Conservation (phyloP, 2,113 vertebrate species). For the Sapayoa aenigma region DNA sequence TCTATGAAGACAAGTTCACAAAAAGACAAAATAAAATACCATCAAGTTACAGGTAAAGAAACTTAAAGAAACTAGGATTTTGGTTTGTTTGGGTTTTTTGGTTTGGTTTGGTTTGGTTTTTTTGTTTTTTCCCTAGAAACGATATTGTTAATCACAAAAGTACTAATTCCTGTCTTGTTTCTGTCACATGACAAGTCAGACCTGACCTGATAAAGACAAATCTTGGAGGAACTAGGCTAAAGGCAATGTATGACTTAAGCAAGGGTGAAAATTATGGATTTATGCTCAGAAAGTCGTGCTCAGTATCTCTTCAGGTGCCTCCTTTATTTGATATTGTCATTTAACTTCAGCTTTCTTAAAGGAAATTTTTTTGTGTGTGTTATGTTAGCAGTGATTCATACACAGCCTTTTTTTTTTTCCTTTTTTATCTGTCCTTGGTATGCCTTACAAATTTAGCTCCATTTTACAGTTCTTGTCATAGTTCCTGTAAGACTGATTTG, state of each 20-base stretch:
- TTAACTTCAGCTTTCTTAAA: neutral
- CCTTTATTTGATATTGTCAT: neutral
- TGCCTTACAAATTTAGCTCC: slow-evolving; percentile 38
- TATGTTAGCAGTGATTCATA: neutral
- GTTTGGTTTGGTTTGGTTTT: neutral
- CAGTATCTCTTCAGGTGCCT: neutral
- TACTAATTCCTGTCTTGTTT: neutral
- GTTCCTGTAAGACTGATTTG: slow-evolving; percentile 35
- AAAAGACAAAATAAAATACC: neutral
- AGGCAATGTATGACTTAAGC: neutral
- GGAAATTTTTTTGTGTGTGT: neutral
- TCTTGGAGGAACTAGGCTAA: neutral
- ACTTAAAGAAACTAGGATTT: fast-evolving
- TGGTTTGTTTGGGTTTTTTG: too few species aligned
- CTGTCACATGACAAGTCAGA: neutral
- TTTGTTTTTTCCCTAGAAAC: neutral
- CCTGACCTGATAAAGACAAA: neutral
- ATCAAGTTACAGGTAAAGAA: neutral
- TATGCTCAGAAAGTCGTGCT: neutral
- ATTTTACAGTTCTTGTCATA: neutral
- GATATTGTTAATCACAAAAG: neutral
- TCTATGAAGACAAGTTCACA: neutral
- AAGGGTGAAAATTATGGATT: neutral
- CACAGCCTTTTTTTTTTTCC: neutral
- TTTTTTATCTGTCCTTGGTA: neutral